Percentiles rank a stretch among this genome's conserved stretches.
Conservation (phyloP, 2,113 vertebrate genomes). For the Heliornis fulica region DNA sequence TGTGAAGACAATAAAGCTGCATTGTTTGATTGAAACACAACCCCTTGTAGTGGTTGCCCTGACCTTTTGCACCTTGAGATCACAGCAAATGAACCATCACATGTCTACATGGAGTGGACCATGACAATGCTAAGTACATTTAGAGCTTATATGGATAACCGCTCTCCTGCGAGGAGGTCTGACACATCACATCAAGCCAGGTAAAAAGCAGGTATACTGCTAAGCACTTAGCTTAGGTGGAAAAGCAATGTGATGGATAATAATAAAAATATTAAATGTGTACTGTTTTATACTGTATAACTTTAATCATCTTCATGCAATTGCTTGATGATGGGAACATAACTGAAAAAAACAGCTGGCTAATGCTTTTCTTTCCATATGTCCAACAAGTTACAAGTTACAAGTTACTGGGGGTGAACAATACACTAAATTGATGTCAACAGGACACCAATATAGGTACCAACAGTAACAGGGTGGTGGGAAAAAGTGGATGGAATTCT, state of each 20-base stretch:
- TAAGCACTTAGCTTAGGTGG: neutral
- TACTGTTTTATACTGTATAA: neutral
- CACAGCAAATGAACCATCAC: no score
- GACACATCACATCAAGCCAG: neutral
- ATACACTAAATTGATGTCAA: neutral
- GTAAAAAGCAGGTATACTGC: neutral
- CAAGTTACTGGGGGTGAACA: neutral
- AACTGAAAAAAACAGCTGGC: neutral
- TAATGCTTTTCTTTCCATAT: neutral
- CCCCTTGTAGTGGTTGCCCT: no score
- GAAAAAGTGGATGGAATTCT: neutral
- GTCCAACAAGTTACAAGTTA: neutral
- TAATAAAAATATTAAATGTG: neutral
- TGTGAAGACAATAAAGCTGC: no score
- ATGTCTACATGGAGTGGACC: no score
- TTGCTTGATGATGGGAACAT: neutral
- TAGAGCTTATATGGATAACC: neutral
- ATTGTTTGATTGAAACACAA: no score
- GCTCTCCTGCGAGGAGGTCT: neutral
- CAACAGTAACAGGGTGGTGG: neutral
- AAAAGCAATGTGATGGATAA: neutral
- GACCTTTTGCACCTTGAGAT: no score
- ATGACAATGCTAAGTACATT: neutral
- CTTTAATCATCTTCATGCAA: neutral
- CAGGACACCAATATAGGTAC: neutral